Evolutionary conservation across 2,888 invertebrate genomes (phyloP).

Genomic region (Slavum lentiscoides): DNA sequence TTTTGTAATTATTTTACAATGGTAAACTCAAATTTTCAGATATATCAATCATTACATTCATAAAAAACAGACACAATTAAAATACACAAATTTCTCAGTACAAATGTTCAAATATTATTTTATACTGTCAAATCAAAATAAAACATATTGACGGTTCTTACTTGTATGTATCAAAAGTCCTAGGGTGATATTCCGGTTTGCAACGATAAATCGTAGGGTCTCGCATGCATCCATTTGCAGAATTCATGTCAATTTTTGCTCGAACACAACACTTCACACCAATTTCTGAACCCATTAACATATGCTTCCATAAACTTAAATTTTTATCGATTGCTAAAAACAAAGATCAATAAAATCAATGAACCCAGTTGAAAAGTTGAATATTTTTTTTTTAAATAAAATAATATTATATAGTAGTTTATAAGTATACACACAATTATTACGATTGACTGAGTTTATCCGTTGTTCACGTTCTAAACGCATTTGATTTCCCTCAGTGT

Average conservation of each 20-base stretch:
- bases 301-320: constrained; percentile 88
- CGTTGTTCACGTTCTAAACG: constrained; percentile 90
- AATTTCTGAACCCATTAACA: constrained; percentile 78
- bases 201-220: constrained; percentile 97
- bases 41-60: too few relatives aligned
- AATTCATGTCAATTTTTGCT: constrained; percentile 96
- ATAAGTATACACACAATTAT: constrained; percentile 71
- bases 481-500: constrained; percentile 94
- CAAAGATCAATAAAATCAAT: neutral
- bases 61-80: too few relatives aligned
- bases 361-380: neutral
- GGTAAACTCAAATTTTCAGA: too few relatives aligned
- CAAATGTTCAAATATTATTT: too few relatives aligned
- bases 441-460: constrained; percentile 80
- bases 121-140: too few relatives aligned
- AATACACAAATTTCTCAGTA: too few relatives aligned
- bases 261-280: constrained; percentile 93
- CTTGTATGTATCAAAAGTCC: constrained; percentile 94
- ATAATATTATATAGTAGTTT: neutral
- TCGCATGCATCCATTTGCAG: constrained; percentile 92
- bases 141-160: constrained; percentile 60
- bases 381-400: neutral
- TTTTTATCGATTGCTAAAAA: constrained; percentile 78
- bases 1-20: too few relatives aligned
- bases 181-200: constrained; percentile 91